A percentile compares a stretch with the other conserved stretches of the same genome.
Conservation (phyloP, 2,797 vertebrate genomes). For the Rhinella marina region DNA sequence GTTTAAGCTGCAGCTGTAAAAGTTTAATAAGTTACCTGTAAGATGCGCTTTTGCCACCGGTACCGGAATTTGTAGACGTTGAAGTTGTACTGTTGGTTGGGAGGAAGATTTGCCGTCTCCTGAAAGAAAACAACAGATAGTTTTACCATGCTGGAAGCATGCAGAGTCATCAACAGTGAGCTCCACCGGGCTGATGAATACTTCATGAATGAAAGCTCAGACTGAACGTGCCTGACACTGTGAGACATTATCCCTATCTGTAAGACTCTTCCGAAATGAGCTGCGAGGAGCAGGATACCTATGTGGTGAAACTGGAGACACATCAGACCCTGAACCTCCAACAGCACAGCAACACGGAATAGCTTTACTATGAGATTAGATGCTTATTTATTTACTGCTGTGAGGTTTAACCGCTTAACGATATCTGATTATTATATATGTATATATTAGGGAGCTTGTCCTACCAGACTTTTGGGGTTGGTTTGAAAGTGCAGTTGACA, state of each 20-base stretch:
- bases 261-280: neutral
- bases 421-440: no score
- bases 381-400: neutral
- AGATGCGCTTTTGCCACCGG: conserved; percentile 81
- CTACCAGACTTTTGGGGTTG: no score
- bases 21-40: conserved; percentile 73
- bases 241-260: neutral
- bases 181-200: conserved; percentile 30
- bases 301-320: neutral
- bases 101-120: conserved; percentile 69
- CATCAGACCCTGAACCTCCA: neutral
- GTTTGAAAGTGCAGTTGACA: no score
- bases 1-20: neutral
- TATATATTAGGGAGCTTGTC: no score
- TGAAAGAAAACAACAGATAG: conserved; percentile 59
- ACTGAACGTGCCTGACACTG: neutral
- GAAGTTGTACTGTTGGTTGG: conserved; percentile 76
- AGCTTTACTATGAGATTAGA: neutral
- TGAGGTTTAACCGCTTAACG: neutral
- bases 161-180: neutral
- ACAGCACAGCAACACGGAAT: neutral
- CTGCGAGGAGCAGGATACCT: neutral
- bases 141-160: conserved; percentile 9
- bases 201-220: conserved; percentile 31
- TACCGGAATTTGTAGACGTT: conserved; percentile 80